Conservation (phyloP, 2,797 vertebrate species). For the Danio choprae region DNA sequence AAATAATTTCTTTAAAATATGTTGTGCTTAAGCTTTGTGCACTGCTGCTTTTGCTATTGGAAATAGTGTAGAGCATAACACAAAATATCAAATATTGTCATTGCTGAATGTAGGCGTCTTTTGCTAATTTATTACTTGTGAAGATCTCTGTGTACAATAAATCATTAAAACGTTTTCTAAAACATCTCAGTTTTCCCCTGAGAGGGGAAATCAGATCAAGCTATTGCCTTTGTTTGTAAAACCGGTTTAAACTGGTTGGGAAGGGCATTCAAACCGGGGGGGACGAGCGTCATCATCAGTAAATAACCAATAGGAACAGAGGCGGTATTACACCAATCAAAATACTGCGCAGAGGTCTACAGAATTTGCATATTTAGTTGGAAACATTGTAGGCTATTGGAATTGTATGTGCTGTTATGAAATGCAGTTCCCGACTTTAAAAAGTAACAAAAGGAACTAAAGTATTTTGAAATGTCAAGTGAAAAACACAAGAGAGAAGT, state of each 20-base stretch:
- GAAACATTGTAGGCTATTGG: rapidly evolving
- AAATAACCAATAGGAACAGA: slow-evolving; percentile 35
- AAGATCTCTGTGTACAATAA: background rate
- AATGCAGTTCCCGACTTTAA: background rate
- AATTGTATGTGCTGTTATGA: background rate
- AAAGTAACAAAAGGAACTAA: background rate
- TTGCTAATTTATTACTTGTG: background rate
- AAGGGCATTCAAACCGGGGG: background rate
- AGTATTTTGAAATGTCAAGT: background rate
- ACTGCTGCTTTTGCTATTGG: background rate
- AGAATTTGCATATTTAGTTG: slow-evolving; percentile 35
- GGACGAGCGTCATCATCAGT: background rate
- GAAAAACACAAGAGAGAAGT: too few relatives aligned
- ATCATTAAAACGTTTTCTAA: background rate
- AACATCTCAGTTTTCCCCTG: background rate
- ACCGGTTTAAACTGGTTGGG: slow-evolving; percentile 52
- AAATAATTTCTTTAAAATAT: background rate
- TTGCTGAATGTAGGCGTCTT: background rate
- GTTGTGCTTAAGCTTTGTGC: background rate
- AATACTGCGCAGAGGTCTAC: background rate
- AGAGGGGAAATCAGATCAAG: background rate
- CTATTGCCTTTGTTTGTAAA: slow-evolving; percentile 44
- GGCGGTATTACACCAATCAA: slow-evolving; percentile 35
- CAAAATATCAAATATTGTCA: background rate
- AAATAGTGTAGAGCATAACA: background rate